Conservation (phyloP, 2,113 vertebrate species). For the Onychostruthus taczanowskii region DNA sequence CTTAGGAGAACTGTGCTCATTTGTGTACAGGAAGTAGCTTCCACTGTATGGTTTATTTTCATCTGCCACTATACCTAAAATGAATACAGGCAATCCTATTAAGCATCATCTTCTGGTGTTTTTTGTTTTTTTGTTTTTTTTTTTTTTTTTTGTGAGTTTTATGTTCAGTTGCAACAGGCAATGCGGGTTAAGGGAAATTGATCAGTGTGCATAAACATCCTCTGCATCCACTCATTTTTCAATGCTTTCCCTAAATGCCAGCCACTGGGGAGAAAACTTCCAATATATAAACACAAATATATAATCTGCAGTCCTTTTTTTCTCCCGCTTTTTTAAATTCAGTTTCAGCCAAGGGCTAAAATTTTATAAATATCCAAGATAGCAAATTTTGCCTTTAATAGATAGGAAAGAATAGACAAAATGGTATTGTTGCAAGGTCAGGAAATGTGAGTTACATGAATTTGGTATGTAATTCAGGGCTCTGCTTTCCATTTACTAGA, state of each 20-base stretch:
- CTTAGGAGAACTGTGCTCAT: background rate
- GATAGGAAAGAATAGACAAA: background rate
- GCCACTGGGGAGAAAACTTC: background rate
- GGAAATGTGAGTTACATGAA: background rate
- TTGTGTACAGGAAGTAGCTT: fast-evolving
- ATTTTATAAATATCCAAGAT: background rate
- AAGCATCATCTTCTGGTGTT: background rate
- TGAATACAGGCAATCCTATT: background rate
- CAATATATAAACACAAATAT: background rate
- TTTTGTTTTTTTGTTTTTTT: too few species aligned
- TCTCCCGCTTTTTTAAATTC: fast-evolving
- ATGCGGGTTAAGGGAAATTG: background rate
- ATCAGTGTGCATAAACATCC: background rate
- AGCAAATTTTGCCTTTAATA: background rate
- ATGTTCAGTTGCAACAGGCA: background rate
- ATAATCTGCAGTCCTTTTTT: background rate
- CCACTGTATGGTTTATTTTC: background rate
- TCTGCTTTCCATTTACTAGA: background rate
- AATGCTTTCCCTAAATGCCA: background rate
- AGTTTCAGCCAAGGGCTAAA: background rate
- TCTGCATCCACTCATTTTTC: background rate
- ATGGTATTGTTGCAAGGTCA: background rate
- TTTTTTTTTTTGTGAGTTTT: background rate
- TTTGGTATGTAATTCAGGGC: background rate
- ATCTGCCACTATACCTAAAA: background rate